Evolutionary conservation across 2,113 vertebrate genomes (phyloP), one percentile per base, ranked within the genome.

Genomic region (Oophaga pumilio): DNA sequence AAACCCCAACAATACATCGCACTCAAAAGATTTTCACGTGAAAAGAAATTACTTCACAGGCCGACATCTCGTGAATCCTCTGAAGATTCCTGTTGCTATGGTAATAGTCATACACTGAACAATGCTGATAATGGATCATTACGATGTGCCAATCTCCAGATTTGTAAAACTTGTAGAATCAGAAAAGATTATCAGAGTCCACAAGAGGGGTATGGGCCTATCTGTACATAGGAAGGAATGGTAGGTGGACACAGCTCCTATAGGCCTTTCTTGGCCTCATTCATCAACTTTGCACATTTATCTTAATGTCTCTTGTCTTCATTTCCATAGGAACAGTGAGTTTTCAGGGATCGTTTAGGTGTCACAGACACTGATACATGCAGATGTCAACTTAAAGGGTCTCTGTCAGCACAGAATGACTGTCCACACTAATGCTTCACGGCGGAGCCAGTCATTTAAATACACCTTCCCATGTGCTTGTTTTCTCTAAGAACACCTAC

Each of bases 11-110:
- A 76, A 14, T 0, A 77, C 20, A 24, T 4, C 15, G 53, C 11
- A 13, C 5, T n/a, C 26, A 12, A 28, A 57, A 28, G 6, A 50
- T 2, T 4, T 76, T 10, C 3, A 8, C 1, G 6, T 28, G 76
- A n/a, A 78, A 56, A 57, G 76, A 57, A 78, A 26, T 78, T 13
- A 73, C 26, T 57, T 10, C 73, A 59, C 24, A 76, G n/a, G 24
- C 69, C 22, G 53, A 56, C 24, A 76, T 74, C 14, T 60, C 20
- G 22, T 85, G 52, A 74, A 76, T 74, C 43, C 33, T 49, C 28
- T 22, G 13, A 60, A 74, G 83, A 74, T 43, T 56, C 69, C 69
- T 22, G 83, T 85, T 85, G 28, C 83, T 73, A 85, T 85, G 83
- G 83, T 33, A 85, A 85, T 50, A 18, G 33, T 56, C 66, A 85